These are phyloP conservation scores for Drosophila tristis DNA, from an alignment of 1,140 invertebrate genomes.

Conservation along the genomic window DNA sequence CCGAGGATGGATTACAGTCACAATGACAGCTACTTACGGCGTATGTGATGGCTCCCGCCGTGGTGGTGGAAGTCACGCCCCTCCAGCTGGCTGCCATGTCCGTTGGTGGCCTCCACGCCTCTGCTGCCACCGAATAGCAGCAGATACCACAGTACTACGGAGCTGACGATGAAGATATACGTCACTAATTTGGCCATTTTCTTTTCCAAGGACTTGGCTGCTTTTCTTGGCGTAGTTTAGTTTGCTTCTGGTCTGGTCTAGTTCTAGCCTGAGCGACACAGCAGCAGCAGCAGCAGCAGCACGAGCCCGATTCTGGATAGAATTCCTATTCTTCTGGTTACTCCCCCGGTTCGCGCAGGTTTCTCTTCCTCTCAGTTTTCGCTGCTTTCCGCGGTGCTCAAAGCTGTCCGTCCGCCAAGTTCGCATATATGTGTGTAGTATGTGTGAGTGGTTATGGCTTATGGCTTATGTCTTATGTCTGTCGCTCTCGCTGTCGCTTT, in stretches of 20 bases:
- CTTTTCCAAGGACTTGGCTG: not conserved
- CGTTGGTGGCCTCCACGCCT: constrained; percentile 73
- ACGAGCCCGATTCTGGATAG: no score
- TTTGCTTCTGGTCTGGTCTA: constrained; percentile 5
- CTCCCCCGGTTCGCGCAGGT: no score
- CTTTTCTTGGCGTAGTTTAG: constrained; percentile 2
- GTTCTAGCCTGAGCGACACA: no score
- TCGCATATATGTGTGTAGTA: not conserved
- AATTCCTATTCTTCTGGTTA: no score
- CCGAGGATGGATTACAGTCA: not conserved
- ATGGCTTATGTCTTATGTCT: constrained; percentile 18
- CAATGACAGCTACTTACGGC: constrained; percentile 59
- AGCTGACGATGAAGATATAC: constrained; percentile 76
- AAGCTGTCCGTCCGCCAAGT: no score
- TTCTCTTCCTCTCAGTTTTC: no score
- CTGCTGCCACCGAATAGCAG: constrained; percentile 64
- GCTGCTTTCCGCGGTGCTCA: no score
- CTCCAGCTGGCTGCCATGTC: constrained; percentile 75
- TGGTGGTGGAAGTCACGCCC: constrained; percentile 79
- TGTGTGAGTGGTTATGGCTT: constrained; percentile 14
- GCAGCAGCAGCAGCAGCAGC: no score
- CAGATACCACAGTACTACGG: constrained; percentile 75
- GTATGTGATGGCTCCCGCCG: constrained; percentile 77
- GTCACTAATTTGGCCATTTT: constrained; percentile 81
- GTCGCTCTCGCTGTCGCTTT: constrained; percentile 75